These are phyloP conservation scores for Phaetusa simplex DNA, from an alignment of 2,113 vertebrate species.

Conservation along the genomic window DNA sequence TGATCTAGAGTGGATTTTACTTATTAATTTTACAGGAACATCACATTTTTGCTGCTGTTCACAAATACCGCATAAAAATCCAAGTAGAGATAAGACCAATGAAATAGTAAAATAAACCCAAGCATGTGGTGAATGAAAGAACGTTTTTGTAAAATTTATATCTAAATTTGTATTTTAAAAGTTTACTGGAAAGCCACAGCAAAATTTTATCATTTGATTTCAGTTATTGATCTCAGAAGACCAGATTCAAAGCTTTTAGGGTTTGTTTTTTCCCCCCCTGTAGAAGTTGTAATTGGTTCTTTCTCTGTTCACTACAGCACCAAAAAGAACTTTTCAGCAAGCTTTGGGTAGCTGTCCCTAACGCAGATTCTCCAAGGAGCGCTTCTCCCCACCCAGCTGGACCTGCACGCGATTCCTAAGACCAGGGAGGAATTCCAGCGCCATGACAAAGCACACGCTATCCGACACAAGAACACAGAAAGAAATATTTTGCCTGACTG, in stretches of 20 bases:
- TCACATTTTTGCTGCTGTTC: not conserved
- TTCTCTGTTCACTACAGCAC: not conserved
- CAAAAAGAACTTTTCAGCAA: not conserved
- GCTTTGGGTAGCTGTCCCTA: not conserved
- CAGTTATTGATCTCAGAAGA: not conserved
- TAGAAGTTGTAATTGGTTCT: not conserved
- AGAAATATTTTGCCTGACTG: not conserved
- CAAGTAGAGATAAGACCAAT: not conserved
- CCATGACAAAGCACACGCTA: accelerated
- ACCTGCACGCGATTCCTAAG: too few relatives aligned
- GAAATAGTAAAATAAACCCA: not conserved
- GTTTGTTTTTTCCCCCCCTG: accelerated
- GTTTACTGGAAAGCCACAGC: not conserved
- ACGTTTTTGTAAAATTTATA: not conserved
- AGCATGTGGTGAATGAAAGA: not conserved
- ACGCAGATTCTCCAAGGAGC: not conserved
- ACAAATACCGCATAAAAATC: not conserved
- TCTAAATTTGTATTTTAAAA: not conserved
- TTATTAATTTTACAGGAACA: not conserved
- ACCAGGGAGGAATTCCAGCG: not conserved
- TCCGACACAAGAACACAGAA: not conserved
- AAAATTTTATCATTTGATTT: not conserved
- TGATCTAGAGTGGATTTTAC: not conserved
- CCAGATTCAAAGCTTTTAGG: not conserved
- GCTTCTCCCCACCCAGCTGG: not conserved